Evolutionary conservation across 2,797 vertebrate species (phyloP), one percentile per base, ranked within the genome.

Genomic region (Leptoclinus maculatus): DNA sequence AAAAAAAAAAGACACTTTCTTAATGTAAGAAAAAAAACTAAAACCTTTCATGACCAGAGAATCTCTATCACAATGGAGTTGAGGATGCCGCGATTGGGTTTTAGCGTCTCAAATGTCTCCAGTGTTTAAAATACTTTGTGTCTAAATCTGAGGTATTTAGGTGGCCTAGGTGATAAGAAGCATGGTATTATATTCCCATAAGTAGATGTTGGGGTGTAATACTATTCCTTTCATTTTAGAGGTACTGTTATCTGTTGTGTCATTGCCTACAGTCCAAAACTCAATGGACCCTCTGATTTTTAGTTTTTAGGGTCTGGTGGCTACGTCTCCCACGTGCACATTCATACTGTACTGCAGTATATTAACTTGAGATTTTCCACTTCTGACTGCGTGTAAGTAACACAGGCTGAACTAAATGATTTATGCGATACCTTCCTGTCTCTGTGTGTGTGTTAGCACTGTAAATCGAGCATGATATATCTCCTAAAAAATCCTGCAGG

Each of bases 61-160:
- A 74, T 82, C 74, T 64, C 65, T 56, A 54, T 85, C 62, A 73
- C 84, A 83, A 77, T 82, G 72, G 70, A 66, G 58, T 51, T 70
- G 62, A 87, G 79, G 84, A 90, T 90, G 86, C 74, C 87, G 56
- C 73, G 27, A n/a, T 85, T 65, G 66, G 74, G 74, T 75, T 87
- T 80, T 77, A 83, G 43, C 58, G 47, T 88, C 85, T 91, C 84
- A 74, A 14, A 88, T 93, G 78, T 89, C 89, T 66, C 51, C 45
- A 38, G 68, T 54, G n/a, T 83, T 84, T 77, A 59, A 88, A 83
- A 54, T 71, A 45, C 19, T 29, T 21, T 65, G 69, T 69, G 73
- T 85, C 74, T 56, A 74, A 66, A 38, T 65, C 60, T 69, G 54
- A 82, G 70, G 64, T 78, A 81, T 82, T 76, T 74, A 85, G 67